These are phyloP conservation scores for Yponomeuta malinellus DNA, from an alignment of 2,888 invertebrate species.

Conservation along the genomic window DNA sequence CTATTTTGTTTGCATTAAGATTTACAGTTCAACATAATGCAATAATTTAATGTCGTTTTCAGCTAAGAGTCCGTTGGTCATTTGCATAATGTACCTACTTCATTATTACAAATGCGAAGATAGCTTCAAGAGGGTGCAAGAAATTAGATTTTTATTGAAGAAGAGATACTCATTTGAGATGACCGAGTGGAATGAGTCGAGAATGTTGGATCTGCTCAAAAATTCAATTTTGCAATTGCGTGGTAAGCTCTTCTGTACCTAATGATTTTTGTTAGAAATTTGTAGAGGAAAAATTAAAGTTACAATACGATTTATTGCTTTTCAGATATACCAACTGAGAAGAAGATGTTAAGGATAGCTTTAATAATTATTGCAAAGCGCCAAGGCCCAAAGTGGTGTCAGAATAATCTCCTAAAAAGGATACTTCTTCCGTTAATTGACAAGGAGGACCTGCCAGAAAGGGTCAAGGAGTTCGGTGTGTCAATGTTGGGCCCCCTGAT, in stretches of 20 bases:
- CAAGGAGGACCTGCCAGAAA: conserved; percentile 31
- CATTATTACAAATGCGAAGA: conserved; percentile 64
- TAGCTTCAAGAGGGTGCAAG: conserved; percentile 38
- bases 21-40: background rate
- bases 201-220: conserved; percentile 52
- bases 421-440: conserved; percentile 53
- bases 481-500: conserved; percentile 53
- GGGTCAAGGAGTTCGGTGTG: conserved; percentile 47
- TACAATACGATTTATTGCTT: background rate
- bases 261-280: background rate
- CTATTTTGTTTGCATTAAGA: background rate
- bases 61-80: conserved; percentile 59
- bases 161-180: conserved; percentile 53
- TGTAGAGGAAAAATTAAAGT: background rate
- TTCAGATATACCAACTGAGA: conserved; percentile 45
- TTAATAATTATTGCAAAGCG: conserved; percentile 60
- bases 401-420: conserved; percentile 52
- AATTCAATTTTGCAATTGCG: conserved; percentile 41
- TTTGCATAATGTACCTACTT: conserved; percentile 57
- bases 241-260: conserved; percentile 35
- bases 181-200: conserved; percentile 56
- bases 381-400: conserved; percentile 60
- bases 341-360: conserved; percentile 49
- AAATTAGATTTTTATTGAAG: conserved; percentile 44
- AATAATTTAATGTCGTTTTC: conserved; percentile 25